Conservation (phyloP, 2,113 vertebrate species). For the Strigops habroptila region DNA sequence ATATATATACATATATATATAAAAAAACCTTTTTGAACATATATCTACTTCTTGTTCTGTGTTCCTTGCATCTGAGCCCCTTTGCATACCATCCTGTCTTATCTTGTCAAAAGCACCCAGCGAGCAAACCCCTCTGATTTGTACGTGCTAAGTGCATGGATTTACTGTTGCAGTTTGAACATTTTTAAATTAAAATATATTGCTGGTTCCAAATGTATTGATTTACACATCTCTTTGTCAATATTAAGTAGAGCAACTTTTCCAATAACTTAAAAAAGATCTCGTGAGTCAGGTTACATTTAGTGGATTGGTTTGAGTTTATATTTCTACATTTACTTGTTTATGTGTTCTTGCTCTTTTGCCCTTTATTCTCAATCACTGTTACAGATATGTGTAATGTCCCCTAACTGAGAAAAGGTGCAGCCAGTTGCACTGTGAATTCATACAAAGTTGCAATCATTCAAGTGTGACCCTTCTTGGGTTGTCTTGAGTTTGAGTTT, state of each 20-base stretch:
- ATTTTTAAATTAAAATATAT: conserved; percentile 99
- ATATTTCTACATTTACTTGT: conserved; percentile 61
- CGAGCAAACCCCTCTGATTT: conserved; percentile 69
- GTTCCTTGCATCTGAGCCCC: not conserved
- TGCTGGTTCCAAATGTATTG: conserved; percentile 95
- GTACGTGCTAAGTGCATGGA: conserved; percentile 86
- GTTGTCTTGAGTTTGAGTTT: not conserved
- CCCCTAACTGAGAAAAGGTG: not conserved
- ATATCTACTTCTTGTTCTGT: not conserved
- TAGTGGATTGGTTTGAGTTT: conserved; percentile 82
- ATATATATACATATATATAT: not conserved
- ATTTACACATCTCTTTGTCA: conserved; percentile 93
- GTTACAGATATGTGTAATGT: conserved; percentile 31
- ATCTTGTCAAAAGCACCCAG: conserved; percentile 53
- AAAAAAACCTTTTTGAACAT: not conserved
- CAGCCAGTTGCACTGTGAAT: not conserved
- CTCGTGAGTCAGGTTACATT: conserved; percentile 80
- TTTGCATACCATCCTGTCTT: conserved; percentile 24
- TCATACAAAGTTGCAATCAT: not conserved
- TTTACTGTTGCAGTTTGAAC: conserved; percentile 93
- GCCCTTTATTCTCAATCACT: conserved; percentile 37
- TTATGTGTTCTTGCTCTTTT: conserved; percentile 46
- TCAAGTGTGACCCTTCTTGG: not conserved
- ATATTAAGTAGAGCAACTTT: conserved; percentile 93
- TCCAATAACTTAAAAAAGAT: conserved; percentile 95